Percentiles rank a stretch among this genome's conserved stretches.
phyloP scores from a whole-genome alignment of 2,888 invertebrate species.

The Lepidonotus clava region DNA sequence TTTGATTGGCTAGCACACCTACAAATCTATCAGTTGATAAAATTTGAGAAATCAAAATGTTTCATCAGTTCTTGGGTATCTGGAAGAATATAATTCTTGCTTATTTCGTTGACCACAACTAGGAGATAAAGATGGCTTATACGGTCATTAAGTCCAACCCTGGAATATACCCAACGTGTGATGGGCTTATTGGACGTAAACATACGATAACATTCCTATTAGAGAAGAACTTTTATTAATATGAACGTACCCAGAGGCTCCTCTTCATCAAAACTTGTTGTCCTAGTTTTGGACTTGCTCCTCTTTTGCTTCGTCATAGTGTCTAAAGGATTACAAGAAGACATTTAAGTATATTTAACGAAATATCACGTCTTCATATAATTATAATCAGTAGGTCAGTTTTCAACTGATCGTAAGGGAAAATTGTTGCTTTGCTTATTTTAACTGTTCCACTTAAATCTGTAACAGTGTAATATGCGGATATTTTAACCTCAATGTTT shows the following conservation, averaged over 20 bases:
- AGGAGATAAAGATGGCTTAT: too few relatives aligned
- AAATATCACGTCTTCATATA: neutral
- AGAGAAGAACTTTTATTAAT: too few relatives aligned
- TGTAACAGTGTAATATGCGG: neutral
- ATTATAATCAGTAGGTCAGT: neutral
- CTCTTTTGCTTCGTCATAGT: conserved; percentile 38
- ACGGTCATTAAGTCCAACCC: too few relatives aligned
- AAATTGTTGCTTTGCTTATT: neutral
- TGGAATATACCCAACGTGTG: too few relatives aligned
- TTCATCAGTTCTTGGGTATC: too few relatives aligned
- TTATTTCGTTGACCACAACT: too few relatives aligned
- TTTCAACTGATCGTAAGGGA: neutral
- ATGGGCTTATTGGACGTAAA: too few relatives aligned
- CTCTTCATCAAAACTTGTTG: neutral
- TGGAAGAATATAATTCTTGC: too few relatives aligned
- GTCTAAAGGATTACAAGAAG: neutral
- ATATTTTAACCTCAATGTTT: neutral
- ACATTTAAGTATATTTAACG: neutral
- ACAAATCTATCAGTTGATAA: too few relatives aligned
- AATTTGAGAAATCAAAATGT: too few relatives aligned
- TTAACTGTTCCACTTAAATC: neutral
- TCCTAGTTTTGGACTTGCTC: conserved; percentile 33
- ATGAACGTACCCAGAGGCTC: conserved; percentile 8
- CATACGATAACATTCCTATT: too few relatives aligned
- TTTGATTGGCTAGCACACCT: too few relatives aligned